phyloP scores from a whole-genome alignment of 2,797 vertebrate species.

The Falco berigora region DNA sequence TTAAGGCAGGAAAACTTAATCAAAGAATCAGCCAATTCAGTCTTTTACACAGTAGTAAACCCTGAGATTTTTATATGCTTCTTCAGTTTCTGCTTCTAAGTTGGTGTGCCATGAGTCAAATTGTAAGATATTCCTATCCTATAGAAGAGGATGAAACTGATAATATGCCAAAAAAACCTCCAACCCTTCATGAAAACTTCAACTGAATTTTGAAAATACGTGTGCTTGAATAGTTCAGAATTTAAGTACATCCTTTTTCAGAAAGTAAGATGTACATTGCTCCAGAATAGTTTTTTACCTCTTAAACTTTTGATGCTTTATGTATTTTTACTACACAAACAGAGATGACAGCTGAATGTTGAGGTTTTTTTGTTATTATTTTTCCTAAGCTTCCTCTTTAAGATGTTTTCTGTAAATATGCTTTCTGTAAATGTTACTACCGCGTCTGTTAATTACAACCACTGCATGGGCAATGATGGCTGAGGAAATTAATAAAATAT shows the following conservation, averaged over 20 bases:
- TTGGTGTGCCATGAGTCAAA: not conserved
- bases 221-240: not conserved
- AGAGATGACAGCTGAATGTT: not conserved
- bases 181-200: not conserved
- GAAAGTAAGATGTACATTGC: not conserved
- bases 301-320: not conserved
- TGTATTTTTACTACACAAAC: not conserved
- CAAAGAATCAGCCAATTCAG: not conserved
- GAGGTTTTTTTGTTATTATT: not conserved
- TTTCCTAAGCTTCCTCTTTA: not conserved
- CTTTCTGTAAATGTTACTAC: not conserved
- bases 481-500: not conserved
- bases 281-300: not conserved
- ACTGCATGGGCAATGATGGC: not conserved
- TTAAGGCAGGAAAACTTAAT: not conserved
- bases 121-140: not conserved
- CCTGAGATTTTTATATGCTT: not conserved
- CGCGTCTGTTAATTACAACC: not conserved
- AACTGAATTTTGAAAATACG: not conserved
- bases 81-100: not conserved
- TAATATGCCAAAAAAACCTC: not conserved
- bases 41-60: not conserved
- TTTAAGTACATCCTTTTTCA: not conserved
- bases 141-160: not conserved
- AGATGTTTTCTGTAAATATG: not conserved